phyloP scores from a whole-genome alignment of 2,888 invertebrate species.

The Tetragonisca angustula region DNA sequence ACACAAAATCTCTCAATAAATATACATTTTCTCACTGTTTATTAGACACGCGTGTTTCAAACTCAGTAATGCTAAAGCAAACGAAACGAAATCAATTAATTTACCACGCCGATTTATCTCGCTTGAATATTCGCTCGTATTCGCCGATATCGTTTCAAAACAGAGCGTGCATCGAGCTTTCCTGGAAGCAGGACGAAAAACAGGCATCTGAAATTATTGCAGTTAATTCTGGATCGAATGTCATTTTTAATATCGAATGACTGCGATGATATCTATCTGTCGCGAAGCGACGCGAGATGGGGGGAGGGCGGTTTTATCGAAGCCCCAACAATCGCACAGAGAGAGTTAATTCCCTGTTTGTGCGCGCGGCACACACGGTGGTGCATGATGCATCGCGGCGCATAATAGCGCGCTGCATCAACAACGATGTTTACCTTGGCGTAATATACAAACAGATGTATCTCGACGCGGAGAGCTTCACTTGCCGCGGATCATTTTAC shows the following conservation, averaged over 20 bases:
- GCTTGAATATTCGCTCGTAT: not conserved
- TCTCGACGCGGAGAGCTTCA: conserved; percentile 21
- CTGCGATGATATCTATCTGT: not conserved
- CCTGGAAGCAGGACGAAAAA: not conserved
- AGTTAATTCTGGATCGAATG: conserved; percentile 33
- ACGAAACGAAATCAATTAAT: no score
- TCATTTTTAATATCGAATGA: conserved; percentile 40
- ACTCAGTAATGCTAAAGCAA: no score
- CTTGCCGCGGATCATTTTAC: conserved; percentile 49
- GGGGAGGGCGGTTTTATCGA: conserved; percentile 19
- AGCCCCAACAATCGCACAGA: conserved; percentile 36
- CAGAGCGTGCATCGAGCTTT: conserved; percentile 4
- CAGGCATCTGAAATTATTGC: not conserved
- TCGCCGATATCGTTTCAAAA: not conserved
- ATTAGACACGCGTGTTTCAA: no score
- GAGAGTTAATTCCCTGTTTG: conserved; percentile 54
- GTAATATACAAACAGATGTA: conserved; percentile 54
- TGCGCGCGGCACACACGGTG: conserved; percentile 23
- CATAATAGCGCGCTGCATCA: conserved; percentile 56
- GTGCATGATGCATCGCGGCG: conserved; percentile 26
- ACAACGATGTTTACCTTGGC: conserved; percentile 55
- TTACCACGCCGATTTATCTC: not conserved
- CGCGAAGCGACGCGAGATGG: not conserved
- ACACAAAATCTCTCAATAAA: no score
- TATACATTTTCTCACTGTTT: no score